Evolutionary conservation across 2,888 invertebrate species (phyloP), one percentile per base, ranked within the genome.

Genomic region (Drosophila meridionalis): DNA sequence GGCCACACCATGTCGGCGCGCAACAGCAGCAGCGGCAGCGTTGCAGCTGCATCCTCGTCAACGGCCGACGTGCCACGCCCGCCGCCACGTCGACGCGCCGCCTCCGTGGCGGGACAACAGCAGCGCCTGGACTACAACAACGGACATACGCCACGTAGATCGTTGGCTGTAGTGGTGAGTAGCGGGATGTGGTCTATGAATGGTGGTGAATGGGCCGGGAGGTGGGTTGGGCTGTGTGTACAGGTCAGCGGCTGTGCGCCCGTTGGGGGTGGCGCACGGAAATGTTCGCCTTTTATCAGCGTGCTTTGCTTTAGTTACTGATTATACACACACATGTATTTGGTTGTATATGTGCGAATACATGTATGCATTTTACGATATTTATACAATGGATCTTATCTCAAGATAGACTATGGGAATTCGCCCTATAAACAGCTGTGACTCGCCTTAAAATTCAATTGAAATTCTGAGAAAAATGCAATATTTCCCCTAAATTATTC

Each of bases 21-120:
- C 73, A 82, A 72, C 67, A 87, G 77, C 66, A 84, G 73, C 57
- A 69, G 69, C 12, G 34, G 34, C 53, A 73, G 63, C 63, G 72
- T 55, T 48, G 65, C 58, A 45, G 68, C 64, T 26, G 66, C 77
- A 50, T 73, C 81, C 70, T 73, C 77, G n/a, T 79, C 79, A 50
- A 59, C 69, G 34, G 34, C 55, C 20, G 85, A 91, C 64, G 91
- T 86, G 76, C 93, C 93, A 75, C 90, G 92, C 64, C 92, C 93
- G 62, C 93, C 93, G 66, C 93, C 93, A 7, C 90, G 93, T 26
- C 91, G 93, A 34, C 90, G 93, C 32, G 90, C 93, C 53, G 89
- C 91, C 47, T 93, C 93, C 45, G 90, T 92, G 64, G 88, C 90
- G 55, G 90, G 91, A 52, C 90, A 86, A 69, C 77, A 80, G 32